Evolutionary conservation across 2,888 invertebrate species (phyloP).

Genomic region (Lumbricus terrestris): DNA sequence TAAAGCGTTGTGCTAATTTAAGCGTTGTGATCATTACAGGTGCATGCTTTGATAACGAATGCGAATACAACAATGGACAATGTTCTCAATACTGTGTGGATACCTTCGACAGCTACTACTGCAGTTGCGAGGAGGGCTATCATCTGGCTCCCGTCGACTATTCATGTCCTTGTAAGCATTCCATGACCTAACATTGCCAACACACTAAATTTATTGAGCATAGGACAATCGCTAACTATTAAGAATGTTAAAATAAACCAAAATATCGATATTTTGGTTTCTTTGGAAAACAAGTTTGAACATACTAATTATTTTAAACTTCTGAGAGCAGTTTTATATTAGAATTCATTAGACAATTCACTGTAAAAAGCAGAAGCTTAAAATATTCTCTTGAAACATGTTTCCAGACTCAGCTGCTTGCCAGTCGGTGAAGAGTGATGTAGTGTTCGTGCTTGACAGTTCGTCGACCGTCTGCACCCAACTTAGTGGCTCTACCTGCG

Average conservation of each 20-base stretch:
- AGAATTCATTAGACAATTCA: neutral
- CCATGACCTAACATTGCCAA: neutral
- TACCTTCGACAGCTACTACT: conserved; percentile 35
- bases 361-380: neutral
- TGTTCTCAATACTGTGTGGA: conserved; percentile 35
- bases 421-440: conserved; percentile 19
- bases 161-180: neutral
- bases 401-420: conserved; percentile 24
- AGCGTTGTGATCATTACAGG: neutral
- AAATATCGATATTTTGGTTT: neutral
- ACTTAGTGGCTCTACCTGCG: conserved; percentile 1
- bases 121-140: conserved; percentile 31
- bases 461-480: conserved; percentile 24
- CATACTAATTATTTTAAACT: neutral
- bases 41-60: conserved; percentile 26
- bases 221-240: neutral
- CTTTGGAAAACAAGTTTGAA: neutral
- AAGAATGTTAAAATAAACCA: neutral
- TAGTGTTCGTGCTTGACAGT: conserved; percentile 31
- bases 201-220: neutral
- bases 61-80: conserved; percentile 33
- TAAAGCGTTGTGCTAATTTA: neutral
- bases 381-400: neutral
- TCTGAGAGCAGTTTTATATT: neutral
- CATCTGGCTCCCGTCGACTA: neutral